Evolutionary conservation across 2,888 invertebrate genomes (phyloP).

Genomic region (Pammene aurita): DNA sequence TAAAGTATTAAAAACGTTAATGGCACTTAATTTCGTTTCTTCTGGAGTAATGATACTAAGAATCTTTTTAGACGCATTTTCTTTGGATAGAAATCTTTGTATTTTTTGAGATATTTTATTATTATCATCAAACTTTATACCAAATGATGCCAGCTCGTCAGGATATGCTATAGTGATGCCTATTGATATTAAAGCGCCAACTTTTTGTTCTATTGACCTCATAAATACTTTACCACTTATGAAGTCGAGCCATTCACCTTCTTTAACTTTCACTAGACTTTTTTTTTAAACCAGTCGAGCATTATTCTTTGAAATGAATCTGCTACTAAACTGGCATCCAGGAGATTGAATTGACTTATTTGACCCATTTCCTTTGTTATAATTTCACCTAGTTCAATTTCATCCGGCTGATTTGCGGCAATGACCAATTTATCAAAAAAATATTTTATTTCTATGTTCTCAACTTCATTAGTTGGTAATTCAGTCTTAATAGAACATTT

Average conservation of each 20-base stretch:
- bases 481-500: background rate
- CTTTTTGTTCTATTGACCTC: background rate
- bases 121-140: background rate
- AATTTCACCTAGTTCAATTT: slow-evolving; percentile 1
- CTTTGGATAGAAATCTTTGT: background rate
- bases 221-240: background rate
- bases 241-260: background rate
- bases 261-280: background rate
- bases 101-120: background rate
- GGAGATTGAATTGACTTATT: background rate
- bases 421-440: background rate
- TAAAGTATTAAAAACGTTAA: background rate
- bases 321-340: slow-evolving; percentile 3
- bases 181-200: background rate
- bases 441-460: background rate
- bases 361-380: background rate
- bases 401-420: background rate
- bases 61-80: background rate
- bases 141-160: background rate
- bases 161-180: background rate
- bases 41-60: background rate
- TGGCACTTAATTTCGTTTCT: background rate
- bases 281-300: slow-evolving; percentile 3
- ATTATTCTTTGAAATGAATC: background rate
- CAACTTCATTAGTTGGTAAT: background rate